Conservation (phyloP, 2,113 vertebrate species). For the Ophthalmolycus amberensis region DNA sequence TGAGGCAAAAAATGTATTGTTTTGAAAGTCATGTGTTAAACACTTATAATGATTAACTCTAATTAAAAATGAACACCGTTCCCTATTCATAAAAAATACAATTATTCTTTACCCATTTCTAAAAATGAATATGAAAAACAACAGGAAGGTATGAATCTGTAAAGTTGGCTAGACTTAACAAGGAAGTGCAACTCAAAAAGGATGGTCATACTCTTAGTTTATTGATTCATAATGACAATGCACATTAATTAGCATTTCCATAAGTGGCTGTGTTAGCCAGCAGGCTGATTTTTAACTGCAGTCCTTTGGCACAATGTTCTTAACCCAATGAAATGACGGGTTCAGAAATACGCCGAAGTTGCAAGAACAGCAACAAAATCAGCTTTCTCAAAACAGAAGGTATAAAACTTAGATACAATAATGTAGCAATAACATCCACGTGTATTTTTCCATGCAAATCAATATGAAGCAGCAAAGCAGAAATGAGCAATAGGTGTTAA, state of each 20-base stretch:
- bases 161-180: neutral
- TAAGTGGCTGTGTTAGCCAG: neutral
- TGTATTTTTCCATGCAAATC: neutral
- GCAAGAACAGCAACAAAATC: neutral
- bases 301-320: neutral
- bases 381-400: neutral
- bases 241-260: neutral
- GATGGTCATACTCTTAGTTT: neutral
- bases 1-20: neutral
- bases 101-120: neutral
- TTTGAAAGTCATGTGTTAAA: neutral
- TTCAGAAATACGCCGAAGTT: neutral
- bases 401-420: neutral
- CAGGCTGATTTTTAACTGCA: neutral
- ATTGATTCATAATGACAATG: constrained; percentile 1
- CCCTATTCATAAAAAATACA: neutral
- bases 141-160: neutral
- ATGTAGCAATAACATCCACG: neutral
- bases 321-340: neutral
- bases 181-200: neutral
- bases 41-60: neutral
- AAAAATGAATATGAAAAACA: neutral
- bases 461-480: neutral
- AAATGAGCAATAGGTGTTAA: neutral
- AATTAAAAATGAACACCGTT: constrained; percentile 7